A percentile compares a stretch with the other conserved stretches of the same genome.
Evolutionary conservation across 2,797 vertebrate species (phyloP).

Genomic region (Galaxias olidus): DNA sequence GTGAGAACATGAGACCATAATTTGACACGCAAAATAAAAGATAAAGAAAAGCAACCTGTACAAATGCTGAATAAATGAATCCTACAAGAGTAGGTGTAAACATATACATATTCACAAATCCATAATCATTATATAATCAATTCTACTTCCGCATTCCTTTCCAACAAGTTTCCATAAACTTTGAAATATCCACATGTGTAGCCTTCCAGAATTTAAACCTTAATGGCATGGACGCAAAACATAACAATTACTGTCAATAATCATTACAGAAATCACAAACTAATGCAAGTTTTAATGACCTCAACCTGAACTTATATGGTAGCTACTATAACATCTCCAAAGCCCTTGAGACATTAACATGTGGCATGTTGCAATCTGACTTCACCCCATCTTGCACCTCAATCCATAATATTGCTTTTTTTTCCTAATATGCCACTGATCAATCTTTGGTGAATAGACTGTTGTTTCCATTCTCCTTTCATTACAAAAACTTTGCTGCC

Average conservation of each 20-base stretch:
- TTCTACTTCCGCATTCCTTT: slow-evolving; percentile 28
- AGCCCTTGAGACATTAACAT: slow-evolving; percentile 41
- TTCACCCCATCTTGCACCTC: slow-evolving; percentile 10
- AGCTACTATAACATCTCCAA: slow-evolving; percentile 40
- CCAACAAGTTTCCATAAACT: slow-evolving; percentile 48
- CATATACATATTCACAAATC: slow-evolving; percentile 79
- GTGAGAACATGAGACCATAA: slow-evolving; percentile 52
- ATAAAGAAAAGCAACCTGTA: slow-evolving; percentile 68
- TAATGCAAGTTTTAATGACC: slow-evolving; percentile 36
- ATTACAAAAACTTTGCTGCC: slow-evolving; percentile 40
- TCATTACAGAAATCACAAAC: slow-evolving; percentile 46
- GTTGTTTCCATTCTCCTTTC: slow-evolving; percentile 39
- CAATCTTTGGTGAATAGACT: slow-evolving; percentile 88
- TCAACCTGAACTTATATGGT: slow-evolving; percentile 40
- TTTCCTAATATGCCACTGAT: slow-evolving; percentile 67
- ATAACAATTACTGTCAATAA: slow-evolving; percentile 40
- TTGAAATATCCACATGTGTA: slow-evolving; percentile 40
- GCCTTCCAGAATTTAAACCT: slow-evolving; percentile 45
- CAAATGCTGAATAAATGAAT: slow-evolving; percentile 75
- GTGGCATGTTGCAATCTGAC: slow-evolving; percentile 7
- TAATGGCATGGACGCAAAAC: slow-evolving; percentile 35
- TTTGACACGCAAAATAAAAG: slow-evolving; percentile 47
- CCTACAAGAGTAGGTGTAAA: slow-evolving; percentile 67
- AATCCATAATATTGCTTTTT: slow-evolving; percentile 72
- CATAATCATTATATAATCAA: slow-evolving; percentile 53